These are phyloP conservation scores for Pasiphila rectangulata DNA, from an alignment of 2,888 invertebrate genomes.

Conservation along the genomic window DNA sequence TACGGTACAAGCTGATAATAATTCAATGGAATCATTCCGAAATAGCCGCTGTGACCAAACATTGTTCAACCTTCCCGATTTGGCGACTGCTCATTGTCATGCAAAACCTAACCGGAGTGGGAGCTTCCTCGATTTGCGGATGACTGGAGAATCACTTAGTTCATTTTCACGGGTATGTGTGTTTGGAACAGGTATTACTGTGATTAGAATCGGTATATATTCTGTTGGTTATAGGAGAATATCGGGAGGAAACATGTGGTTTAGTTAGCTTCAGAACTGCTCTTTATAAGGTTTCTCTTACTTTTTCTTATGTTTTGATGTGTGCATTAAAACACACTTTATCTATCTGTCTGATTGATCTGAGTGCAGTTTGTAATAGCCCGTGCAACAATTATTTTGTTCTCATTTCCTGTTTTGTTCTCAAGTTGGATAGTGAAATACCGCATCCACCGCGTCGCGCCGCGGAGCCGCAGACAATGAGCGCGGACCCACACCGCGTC, in stretches of 20 bases:
- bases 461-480: slow-evolving; percentile 57
- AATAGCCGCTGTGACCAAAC: slow-evolving; percentile 15
- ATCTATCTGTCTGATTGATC: no score
- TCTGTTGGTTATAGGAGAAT: no score
- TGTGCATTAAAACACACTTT: no score
- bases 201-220: no score
- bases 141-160: slow-evolving; percentile 26
- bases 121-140: slow-evolving; percentile 25
- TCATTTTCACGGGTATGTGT: slow-evolving; percentile 22
- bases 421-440: slow-evolving; percentile 21
- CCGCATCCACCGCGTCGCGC: slow-evolving; percentile 47
- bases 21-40: slow-evolving; percentile 31
- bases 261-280: not conserved
- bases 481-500: slow-evolving; percentile 76
- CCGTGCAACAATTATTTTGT: no score
- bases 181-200: slow-evolving; percentile 3
- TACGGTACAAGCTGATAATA: slow-evolving; percentile 20
- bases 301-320: no score
- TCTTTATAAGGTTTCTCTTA: not conserved
- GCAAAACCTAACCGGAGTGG: slow-evolving; percentile 26
- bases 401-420: no score
- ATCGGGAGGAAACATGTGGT: no score
- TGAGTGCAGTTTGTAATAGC: no score
- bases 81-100: slow-evolving; percentile 38
- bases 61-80: slow-evolving; percentile 22